Conservation (phyloP, 2,113 vertebrate genomes). For the Brachirus orientalis region DNA sequence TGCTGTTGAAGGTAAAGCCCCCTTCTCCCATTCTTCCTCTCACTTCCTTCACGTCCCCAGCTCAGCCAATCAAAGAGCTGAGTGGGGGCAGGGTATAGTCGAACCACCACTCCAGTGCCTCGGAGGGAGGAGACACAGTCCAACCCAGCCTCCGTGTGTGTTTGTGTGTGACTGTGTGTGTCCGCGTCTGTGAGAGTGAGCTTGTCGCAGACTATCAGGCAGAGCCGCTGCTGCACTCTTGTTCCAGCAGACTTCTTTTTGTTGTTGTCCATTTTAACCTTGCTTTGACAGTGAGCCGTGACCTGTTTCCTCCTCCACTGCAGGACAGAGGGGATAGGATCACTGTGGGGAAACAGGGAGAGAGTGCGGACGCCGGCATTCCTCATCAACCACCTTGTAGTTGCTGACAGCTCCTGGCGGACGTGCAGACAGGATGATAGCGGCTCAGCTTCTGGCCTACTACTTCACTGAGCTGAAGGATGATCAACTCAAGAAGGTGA, state of each 20-base stretch:
- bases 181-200: constrained; percentile 33
- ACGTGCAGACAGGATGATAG: constrained; percentile 87
- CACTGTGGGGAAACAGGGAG: constrained; percentile 16
- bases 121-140: constrained; percentile 57
- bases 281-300: constrained; percentile 13
- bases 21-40: constrained; percentile 36
- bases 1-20: constrained; percentile 21
- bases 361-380: constrained; percentile 14
- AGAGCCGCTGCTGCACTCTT: constrained; percentile 39
- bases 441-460: constrained; percentile 96
- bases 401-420: constrained; percentile 53
- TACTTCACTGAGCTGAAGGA: constrained; percentile 98
- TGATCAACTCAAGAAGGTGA: constrained; percentile 97
- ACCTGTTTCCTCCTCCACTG: constrained; percentile 22
- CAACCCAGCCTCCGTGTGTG: constrained; percentile 47
- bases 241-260: constrained; percentile 28
- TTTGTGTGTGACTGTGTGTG: constrained; percentile 15
- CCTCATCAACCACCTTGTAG: constrained; percentile 16
- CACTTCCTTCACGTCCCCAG: constrained; percentile 34
- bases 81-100: constrained; percentile 79
- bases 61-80: constrained; percentile 82
- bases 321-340: constrained; percentile 41
- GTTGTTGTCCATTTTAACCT: constrained; percentile 12
- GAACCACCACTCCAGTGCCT: constrained; percentile 71
- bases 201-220: constrained; percentile 63